Evolutionary conservation across 2,113 vertebrate species (phyloP).

Genomic region (Hirundichthys speculiger): DNA sequence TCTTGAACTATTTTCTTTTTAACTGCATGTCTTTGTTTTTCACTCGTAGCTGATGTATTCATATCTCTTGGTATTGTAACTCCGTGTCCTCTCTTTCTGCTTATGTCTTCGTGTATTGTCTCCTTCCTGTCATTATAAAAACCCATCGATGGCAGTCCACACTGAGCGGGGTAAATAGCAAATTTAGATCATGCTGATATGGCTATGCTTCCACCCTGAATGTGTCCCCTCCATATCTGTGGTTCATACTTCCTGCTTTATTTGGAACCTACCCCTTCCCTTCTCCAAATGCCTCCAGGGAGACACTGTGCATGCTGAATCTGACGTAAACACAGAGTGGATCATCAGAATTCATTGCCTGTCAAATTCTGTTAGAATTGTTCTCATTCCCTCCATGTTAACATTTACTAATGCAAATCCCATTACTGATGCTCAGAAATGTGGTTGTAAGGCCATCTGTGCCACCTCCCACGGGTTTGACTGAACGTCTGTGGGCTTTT

Average conservation of each 20-base stretch:
- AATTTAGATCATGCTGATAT: constrained; percentile 76
- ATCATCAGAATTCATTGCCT: constrained; percentile 51
- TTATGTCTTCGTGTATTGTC: constrained; percentile 82
- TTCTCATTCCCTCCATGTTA: constrained; percentile 56
- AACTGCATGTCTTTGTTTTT: constrained; percentile 73
- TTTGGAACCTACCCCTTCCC: constrained; percentile 22
- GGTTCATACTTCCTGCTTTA: constrained; percentile 51
- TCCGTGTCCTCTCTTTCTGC: constrained; percentile 88
- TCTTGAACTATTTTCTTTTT: constrained; percentile 44
- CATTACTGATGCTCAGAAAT: constrained; percentile 51
- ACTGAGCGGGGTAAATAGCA: constrained; percentile 92
- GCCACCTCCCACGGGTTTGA: constrained; percentile 53
- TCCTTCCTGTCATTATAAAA: constrained; percentile 77
- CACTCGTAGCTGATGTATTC: constrained; percentile 57
- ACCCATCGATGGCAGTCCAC: constrained; percentile 90
- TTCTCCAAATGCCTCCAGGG: constrained; percentile 56
- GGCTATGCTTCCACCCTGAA: constrained; percentile 78
- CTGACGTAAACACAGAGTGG: constrained; percentile 42
- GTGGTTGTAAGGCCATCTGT: constrained; percentile 36
- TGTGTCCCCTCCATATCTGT: constrained; percentile 66
- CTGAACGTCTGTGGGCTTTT: constrained; percentile 55
- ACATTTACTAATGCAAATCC: constrained; percentile 70
- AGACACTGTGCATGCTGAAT: constrained; percentile 74
- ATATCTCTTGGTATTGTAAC: constrained; percentile 74
- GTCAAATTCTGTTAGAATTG: constrained; percentile 63